Base-by-base conservation (phyloP, 2,888 invertebrate species). In the Neoitamus cyanurus region DNA sequence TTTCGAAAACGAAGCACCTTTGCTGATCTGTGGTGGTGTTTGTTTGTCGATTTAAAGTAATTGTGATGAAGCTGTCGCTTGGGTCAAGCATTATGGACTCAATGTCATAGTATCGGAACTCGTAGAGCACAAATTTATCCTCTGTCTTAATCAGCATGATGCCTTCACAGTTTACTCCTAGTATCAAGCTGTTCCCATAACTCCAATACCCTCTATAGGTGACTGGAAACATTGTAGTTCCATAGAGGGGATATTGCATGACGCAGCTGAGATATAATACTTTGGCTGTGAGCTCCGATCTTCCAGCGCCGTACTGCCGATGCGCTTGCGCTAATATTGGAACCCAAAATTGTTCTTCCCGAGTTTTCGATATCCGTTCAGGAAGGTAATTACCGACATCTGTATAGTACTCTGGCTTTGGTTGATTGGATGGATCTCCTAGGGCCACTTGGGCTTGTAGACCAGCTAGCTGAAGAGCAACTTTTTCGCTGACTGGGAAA, bases 191-290 rank as follows among this genome's bases (percentile, higher is more conserved):
- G 87, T 92, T 93, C 13, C 89, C 97, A 89, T 97, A 98, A 4
- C 96, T 96, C 97, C 98, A 98, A 89, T 97, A 97, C 13, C 98
- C 98, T 87, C 97, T 95, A 90, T 98, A 98, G 0, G 96, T 96
- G 85, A 98, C 98, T 11, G 95, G 95, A 92, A 96, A 97, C 89
- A 96, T 93, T 0, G 97, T 96, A 85, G 97, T 96, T 5, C 97
- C 97, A 87, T 97, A 97, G 0, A 98, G 93, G 0, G 98, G 98
- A 90, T 98, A 98, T 91, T 98, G 98, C 97, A 98, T 98, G 4
- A 98, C 98, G 89, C 98, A 98, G 0, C 97, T 97, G 86, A 98
- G 92, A 91, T 98, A 98, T 87, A 98, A 92, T 28, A 98, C 97
- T 92, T 98, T 98, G 20, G 98, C 97, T 0, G 97, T 97, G 69